These are phyloP conservation scores for Tetropium fuscum DNA, from an alignment of 2,888 invertebrate genomes.

Conservation along the genomic window DNA sequence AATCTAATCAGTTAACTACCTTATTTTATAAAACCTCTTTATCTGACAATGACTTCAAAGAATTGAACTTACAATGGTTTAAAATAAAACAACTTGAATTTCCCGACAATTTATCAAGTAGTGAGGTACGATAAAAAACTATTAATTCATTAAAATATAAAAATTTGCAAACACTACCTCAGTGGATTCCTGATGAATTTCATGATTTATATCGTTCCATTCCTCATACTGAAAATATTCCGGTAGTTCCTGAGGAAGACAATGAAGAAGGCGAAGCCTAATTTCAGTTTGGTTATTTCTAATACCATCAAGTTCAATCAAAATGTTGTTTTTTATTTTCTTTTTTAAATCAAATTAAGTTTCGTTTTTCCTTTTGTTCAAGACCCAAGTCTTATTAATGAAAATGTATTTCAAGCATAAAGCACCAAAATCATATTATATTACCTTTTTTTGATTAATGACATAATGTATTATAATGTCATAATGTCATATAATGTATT, in stretches of 20 bases:
- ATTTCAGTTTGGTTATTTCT: not conserved
- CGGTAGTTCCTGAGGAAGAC: not conserved
- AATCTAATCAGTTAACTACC: not conserved
- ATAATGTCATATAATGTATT: not conserved
- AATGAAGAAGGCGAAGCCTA: not conserved
- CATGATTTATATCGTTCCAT: not conserved
- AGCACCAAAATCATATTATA: conserved; percentile 2
- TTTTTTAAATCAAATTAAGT: not conserved
- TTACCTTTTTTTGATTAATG: not conserved
- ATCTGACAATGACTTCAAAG: not conserved
- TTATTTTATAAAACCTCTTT: not conserved
- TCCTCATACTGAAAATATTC: not conserved
- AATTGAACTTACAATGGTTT: not conserved
- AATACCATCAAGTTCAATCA: not conserved
- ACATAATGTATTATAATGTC: too few relatives aligned
- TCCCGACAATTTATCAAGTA: not conserved
- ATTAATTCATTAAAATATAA: conserved; percentile 2
- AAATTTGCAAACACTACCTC: not conserved
- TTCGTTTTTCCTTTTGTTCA: not conserved
- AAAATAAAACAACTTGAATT: not conserved
- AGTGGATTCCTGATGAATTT: not conserved
- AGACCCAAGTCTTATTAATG: too few relatives aligned
- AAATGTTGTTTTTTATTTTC: not conserved
- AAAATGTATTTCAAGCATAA: conserved; percentile 2
- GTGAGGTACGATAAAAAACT: not conserved